Evolutionary conservation across 1,140 invertebrate species (phyloP).

Genomic region (Orchestia grillus): DNA sequence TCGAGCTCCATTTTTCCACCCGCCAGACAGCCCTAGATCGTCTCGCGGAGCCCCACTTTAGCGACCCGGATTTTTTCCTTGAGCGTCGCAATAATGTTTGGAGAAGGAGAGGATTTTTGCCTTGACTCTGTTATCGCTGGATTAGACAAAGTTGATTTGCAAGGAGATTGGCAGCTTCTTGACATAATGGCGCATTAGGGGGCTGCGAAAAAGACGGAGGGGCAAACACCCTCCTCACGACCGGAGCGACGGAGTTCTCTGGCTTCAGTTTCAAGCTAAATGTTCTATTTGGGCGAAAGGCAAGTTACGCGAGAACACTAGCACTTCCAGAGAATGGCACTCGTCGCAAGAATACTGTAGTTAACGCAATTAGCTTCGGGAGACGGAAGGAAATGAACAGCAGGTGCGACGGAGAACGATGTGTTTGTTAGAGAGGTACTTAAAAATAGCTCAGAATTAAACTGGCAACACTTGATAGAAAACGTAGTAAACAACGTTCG

Average conservation of each 20-base stretch:
- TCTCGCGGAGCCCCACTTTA: not conserved
- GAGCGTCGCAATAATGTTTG: conserved; percentile 48
- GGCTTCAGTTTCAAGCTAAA: not conserved
- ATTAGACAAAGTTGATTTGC: conserved; percentile 56
- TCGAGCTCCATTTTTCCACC: not conserved
- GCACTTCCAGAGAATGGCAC: not conserved
- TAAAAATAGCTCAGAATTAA: not conserved
- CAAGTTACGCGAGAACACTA: not conserved
- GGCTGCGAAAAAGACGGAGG: not conserved
- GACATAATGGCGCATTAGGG: conserved; percentile 50
- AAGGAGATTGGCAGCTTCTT: conserved; percentile 55
- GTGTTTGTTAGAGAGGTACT: not conserved
- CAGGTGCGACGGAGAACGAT: not conserved
- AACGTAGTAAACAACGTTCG: not conserved
- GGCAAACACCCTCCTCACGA: not conserved
- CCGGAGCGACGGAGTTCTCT: not conserved
- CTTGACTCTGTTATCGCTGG: conserved; percentile 54
- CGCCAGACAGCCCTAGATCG: not conserved
- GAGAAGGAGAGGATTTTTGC: conserved; percentile 48
- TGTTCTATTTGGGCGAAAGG: not conserved
- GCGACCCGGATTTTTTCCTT: not conserved
- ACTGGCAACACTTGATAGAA: not conserved
- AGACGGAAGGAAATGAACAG: not conserved
- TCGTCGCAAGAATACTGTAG: not conserved
- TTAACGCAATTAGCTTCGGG: not conserved